These are phyloP conservation scores for Falco columbarius DNA, from an alignment of 2,797 vertebrate species.

Conservation along the genomic window DNA sequence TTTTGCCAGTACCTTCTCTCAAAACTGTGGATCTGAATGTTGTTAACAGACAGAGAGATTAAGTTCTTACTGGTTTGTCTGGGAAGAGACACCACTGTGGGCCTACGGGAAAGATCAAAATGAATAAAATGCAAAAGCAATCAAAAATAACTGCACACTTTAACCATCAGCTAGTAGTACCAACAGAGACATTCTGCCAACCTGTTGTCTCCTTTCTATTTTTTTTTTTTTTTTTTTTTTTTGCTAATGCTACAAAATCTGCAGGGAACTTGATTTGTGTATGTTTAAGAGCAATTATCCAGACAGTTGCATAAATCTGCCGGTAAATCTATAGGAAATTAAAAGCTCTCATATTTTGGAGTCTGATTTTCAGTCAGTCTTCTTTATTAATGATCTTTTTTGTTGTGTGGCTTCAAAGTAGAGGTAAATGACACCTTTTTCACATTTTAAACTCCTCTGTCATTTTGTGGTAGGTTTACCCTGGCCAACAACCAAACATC, in stretches of 20 bases:
- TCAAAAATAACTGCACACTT: neutral
- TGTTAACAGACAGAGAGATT: neutral
- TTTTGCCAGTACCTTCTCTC: neutral
- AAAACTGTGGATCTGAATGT: neutral
- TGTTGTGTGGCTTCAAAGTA: neutral
- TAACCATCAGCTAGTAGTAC: neutral
- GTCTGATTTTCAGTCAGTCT: neutral
- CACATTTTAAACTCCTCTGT: neutral
- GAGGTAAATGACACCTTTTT: neutral
- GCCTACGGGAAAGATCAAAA: neutral
- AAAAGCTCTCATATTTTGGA: neutral
- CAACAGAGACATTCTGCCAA: neutral
- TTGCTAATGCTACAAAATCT: neutral
- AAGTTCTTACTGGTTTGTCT: neutral
- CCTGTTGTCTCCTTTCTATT: neutral
- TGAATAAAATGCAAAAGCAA: neutral
- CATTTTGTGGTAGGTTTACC: neutral
- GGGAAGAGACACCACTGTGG: neutral
- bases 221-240: neutral
- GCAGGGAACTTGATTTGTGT: neutral
- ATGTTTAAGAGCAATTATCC: neutral
- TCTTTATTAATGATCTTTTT: neutral
- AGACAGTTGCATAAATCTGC: neutral
- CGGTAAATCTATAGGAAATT: neutral
- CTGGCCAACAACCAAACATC: neutral